Evolutionary conservation across 2,888 invertebrate genomes (phyloP), one percentile per base, ranked within the genome.

Genomic region (Arrhopalites spinosus): DNA sequence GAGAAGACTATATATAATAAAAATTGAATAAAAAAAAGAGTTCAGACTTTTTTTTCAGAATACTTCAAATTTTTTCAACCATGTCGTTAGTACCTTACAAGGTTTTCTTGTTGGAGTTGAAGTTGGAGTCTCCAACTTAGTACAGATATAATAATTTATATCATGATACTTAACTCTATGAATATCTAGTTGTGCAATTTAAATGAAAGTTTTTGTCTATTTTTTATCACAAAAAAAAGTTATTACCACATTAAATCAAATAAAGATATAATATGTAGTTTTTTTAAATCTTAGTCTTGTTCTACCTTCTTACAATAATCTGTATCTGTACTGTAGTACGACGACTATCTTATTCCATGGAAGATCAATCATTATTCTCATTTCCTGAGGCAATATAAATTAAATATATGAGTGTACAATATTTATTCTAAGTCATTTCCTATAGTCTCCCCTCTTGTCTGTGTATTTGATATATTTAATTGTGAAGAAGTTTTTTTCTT

Each of bases 341-440:
- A 59, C 5, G 23, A 59, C 59, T 59, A 23, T 7, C 23, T 59
- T 23, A 68, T 68, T 50, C n/a, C n/a, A n/a, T n/a, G n/a, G 68
- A 68, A 47, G 47, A 68, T 53, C 53, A 53, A 56, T 69, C 53
- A 53, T 69, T 50, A 1, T 36, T 17, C 17, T n/a, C n/a, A 1
- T 66, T 43, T 13, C 36, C 66, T 30, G 36, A 66, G 43, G 43
- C 66, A 11, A 2, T 17, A 36, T 2, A 66, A 2, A 66, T 30
- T 36, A 36, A 20, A 66, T 63, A 7, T 29, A 66, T 66, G 36
- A 36, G 3, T 36, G 30, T 43, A 7, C 1, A 66, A 1, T 66
- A n/a, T 17, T 15, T 17, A 30, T 15, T 63, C n/a, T 36, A 36
- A 3, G 11, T 7, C 63, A 30, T 36, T 63, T 30, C 63, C 29